Evolutionary conservation across 2,888 invertebrate species (phyloP).

Genomic region (Ophion ventricosus): DNA sequence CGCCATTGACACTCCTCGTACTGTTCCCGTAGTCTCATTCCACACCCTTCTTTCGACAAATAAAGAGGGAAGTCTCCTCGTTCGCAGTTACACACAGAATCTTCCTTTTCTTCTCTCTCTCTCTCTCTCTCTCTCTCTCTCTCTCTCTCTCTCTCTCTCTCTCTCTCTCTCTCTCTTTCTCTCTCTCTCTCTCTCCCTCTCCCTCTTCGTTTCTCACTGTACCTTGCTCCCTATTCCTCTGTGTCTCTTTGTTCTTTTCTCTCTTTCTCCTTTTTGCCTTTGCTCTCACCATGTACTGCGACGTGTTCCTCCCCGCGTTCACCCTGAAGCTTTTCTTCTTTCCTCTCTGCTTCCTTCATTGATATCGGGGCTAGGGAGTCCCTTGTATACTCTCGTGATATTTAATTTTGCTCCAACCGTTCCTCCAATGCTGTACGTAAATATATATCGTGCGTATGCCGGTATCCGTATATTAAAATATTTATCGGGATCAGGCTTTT

Average conservation of each 20-base stretch:
- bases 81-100: constrained; percentile 64
- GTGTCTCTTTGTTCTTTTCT: constrained; percentile 22
- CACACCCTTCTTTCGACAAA: constrained; percentile 63
- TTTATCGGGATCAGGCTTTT: constrained; percentile 35
- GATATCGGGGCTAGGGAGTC: constrained; percentile 29
- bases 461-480: constrained; percentile 46
- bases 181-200: constrained; percentile 24
- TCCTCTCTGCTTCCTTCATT: constrained; percentile 43
- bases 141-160: constrained; percentile 17
- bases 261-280: constrained; percentile 20
- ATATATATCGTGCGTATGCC: constrained; percentile 27
- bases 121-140: constrained; percentile 22
- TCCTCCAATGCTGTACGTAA: constrained; percentile 25
- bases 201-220: constrained; percentile 10
- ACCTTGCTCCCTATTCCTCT: constrained; percentile 5
- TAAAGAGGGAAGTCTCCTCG: constrained; percentile 64
- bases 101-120: constrained; percentile 50
- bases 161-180: constrained; percentile 8
- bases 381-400: constrained; percentile 61
- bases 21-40: constrained; percentile 27
- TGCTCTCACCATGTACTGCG: constrained; percentile 21
- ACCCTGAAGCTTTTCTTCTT: constrained; percentile 49
- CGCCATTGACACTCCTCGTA: constrained; percentile 71
- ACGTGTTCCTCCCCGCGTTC: constrained; percentile 36
- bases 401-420: constrained; percentile 65